phyloP scores from a whole-genome alignment of 2,888 invertebrate genomes.

The Tipula unca region DNA sequence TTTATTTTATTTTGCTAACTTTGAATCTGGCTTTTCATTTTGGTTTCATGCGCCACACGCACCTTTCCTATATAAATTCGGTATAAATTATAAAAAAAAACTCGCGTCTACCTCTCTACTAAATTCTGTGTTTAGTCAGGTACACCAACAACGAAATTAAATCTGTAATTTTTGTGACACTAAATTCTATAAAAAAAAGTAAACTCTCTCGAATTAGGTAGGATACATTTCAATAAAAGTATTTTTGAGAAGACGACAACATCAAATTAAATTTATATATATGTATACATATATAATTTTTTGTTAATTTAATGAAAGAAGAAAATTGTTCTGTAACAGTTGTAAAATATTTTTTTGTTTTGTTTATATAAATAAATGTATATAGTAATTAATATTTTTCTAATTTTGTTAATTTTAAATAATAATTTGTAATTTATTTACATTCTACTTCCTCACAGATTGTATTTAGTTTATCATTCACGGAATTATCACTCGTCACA shows the following conservation, averaged over 20 bases:
- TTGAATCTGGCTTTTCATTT: not conserved
- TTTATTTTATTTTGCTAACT: not conserved
- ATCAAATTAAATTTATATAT: not conserved
- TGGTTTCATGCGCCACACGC: not conserved
- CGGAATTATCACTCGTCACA: slow-evolving; percentile 35
- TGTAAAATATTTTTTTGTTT: not conserved
- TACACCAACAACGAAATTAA: not conserved
- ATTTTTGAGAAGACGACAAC: not conserved
- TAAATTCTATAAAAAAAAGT: not conserved
- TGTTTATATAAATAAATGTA: not conserved
- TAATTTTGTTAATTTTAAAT: not conserved
- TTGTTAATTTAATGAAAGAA: not conserved
- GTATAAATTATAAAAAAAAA: not conserved
- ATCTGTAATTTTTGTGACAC: not conserved
- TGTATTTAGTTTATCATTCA: slow-evolving; percentile 38
- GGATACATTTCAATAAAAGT: not conserved
- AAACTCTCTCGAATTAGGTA: not conserved
- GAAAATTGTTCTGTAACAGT: not conserved
- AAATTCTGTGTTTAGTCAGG: not conserved
- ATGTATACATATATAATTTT: too few species aligned
- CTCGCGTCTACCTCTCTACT: not conserved
- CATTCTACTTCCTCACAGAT: slow-evolving; percentile 39
- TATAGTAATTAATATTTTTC: not conserved
- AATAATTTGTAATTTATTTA: slow-evolving; percentile 25
- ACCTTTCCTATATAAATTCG: not conserved